These are phyloP conservation scores for Drymonia ruficornis DNA, from an alignment of 2,888 invertebrate genomes.

Conservation along the genomic window DNA sequence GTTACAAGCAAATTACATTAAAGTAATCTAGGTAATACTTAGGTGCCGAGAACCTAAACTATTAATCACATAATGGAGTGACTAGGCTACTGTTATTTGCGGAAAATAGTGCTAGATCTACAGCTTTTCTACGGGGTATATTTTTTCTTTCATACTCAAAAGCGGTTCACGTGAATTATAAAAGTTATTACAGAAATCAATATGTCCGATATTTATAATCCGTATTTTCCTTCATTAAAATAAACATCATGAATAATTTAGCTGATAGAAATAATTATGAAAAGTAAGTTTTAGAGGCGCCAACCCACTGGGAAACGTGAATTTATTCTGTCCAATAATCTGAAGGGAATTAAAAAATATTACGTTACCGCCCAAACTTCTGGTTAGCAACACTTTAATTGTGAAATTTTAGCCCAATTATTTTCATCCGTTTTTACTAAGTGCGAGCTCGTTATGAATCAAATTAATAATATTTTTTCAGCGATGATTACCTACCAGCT, in stretches of 20 bases:
- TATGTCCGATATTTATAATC: slow-evolving; percentile 15
- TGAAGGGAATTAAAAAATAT: slow-evolving; percentile 33
- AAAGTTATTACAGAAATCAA: slow-evolving; percentile 8
- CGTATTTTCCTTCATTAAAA: slow-evolving; percentile 18
- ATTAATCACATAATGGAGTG: not conserved
- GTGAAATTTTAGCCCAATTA: slow-evolving; percentile 16
- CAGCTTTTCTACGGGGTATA: no score
- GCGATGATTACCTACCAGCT: not conserved
- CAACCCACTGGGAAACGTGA: slow-evolving; percentile 31
- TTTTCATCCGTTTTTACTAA: slow-evolving; percentile 16
- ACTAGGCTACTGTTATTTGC: no score
- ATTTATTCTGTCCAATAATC: slow-evolving; percentile 34
- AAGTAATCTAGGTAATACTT: not conserved
- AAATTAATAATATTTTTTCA: slow-evolving; percentile 8
- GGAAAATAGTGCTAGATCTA: no score
- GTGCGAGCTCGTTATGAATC: slow-evolving; percentile 8
- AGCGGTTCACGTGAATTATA: not conserved
- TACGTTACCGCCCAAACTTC: slow-evolving; percentile 22
- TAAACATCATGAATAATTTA: slow-evolving; percentile 22
- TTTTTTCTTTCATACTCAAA: no score
- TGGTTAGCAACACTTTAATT: slow-evolving; percentile 33
- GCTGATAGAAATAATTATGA: slow-evolving; percentile 18
- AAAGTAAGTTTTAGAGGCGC: slow-evolving; percentile 23
- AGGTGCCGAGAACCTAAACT: not conserved
- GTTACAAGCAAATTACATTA: slow-evolving; percentile 9